These are phyloP conservation scores for Creontiades dilutus DNA, from an alignment of 2,888 invertebrate genomes.

Conservation along the genomic window DNA sequence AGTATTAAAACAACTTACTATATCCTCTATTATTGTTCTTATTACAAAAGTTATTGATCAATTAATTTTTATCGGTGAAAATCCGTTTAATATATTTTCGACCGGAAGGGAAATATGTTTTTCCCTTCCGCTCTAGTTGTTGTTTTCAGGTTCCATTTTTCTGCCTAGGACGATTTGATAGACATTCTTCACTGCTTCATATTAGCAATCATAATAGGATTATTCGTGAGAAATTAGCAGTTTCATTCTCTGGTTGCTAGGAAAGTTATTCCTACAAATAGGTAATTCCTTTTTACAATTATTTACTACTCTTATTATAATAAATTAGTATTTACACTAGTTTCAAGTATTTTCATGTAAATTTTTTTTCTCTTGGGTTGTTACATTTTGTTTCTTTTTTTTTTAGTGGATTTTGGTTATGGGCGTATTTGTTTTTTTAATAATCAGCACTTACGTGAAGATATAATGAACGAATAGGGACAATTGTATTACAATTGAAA, in stretches of 20 bases:
- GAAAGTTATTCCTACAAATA: constrained; percentile 67
- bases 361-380: constrained; percentile 27
- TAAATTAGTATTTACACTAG: constrained; percentile 16
- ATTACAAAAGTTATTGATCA: constrained; percentile 28
- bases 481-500: background rate
- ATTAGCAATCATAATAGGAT: constrained; percentile 62
- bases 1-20: constrained; percentile 55
- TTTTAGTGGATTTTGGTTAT: constrained; percentile 32
- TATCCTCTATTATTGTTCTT: constrained; percentile 51
- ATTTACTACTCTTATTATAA: constrained; percentile 50
- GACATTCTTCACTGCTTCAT: constrained; percentile 63
- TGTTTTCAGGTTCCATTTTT: constrained; percentile 70
- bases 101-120: constrained; percentile 29
- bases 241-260: constrained; percentile 63
- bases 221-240: constrained; percentile 54
- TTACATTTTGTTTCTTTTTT: background rate
- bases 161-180: constrained; percentile 67
- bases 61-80: constrained; percentile 48
- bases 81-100: constrained; percentile 42
- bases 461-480: background rate
- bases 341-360: constrained; percentile 28
- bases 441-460: background rate
- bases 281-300: constrained; percentile 69
- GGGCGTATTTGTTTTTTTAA: constrained; percentile 21
- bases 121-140: constrained; percentile 57